Conservation (phyloP, 2,113 vertebrate species). For the Callocephalon fimbriatum region DNA sequence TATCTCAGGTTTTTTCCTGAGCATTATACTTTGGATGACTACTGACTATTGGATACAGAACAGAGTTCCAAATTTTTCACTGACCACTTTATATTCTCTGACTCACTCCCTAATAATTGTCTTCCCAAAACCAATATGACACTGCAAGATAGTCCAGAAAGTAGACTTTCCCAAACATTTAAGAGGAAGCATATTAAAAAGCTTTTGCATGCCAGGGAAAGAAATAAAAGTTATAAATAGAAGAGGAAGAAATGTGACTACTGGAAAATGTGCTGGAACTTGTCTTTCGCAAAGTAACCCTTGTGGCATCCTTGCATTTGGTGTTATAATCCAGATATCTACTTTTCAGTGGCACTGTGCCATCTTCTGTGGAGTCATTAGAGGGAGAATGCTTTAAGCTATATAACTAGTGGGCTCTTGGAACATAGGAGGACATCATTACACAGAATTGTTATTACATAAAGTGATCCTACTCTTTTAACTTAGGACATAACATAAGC, state of each 20-base stretch:
- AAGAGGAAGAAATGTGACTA: constrained; percentile 62
- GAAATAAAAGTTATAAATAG: constrained; percentile 28
- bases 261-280: constrained; percentile 63
- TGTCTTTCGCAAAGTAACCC: constrained; percentile 63
- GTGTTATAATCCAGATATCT: constrained; percentile 73
- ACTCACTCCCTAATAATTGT: not conserved
- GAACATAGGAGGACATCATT: not conserved
- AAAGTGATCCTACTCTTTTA: not conserved
- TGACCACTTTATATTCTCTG: constrained; percentile 5
- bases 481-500: not conserved
- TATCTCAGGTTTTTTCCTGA: not conserved
- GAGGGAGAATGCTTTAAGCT: not conserved
- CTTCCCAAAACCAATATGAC: not conserved
- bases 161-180: constrained; percentile 19
- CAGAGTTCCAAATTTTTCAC: constrained; percentile 34
- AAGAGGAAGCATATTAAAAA: not conserved
- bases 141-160: not conserved
- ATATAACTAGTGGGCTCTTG: not conserved
- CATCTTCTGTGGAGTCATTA: constrained; percentile 8
- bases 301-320: constrained; percentile 65
- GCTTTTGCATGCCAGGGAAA: not conserved
- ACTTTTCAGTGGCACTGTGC: constrained; percentile 24
- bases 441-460: not conserved
- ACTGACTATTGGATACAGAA: not conserved
- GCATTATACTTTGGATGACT: not conserved